Base-by-base conservation (phyloP, 2,797 vertebrate species). In the Staurois parvus region DNA sequence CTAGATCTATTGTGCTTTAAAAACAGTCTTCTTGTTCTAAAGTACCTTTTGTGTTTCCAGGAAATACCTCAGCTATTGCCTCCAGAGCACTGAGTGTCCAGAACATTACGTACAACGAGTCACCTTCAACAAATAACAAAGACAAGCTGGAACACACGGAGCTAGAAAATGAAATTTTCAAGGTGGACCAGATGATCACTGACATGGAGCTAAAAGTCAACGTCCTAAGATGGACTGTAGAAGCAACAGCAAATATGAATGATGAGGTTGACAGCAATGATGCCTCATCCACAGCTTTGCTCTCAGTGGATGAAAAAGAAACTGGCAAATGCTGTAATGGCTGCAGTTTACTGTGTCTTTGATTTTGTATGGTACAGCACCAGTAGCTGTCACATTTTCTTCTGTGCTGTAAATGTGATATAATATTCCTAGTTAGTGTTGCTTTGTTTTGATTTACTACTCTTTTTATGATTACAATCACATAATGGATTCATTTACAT, bases 161-260 rank as follows among this genome's bases (percentile, higher is more conserved):
- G 76, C 88, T 95, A 92, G 92, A 94, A 91, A 88, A 90, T 79
- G 90, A 95, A 88, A 93, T 93, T 72, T 69, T 86, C 28, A 93
- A 90, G 81, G 90, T 90, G 0, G 91, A 94, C 5, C 62, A 76
- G 66, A 90, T 94, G 92, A 92, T 95, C 29, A 93, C 92, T 9
- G 91, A 94, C 89, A 95, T 93, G 92, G 94, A 95, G 91, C 85
- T 56, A 88, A 95, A 95, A 86, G 92, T 94, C 8, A 92, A 93
- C 15, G 94, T 94, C 17, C 42, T 94, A 88, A 91, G 93, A 68
- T 95, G 93, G 93, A 91, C 89, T 89, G 93, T 93, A 86, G 90
- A 95, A 87, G 91, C 93, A 29, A 86, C 0, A 0, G 81, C 90
- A n/a, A 90, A 90, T 0, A 88, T 92, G 90, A 87, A 94, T 0